Conservation (phyloP, 2,113 vertebrate genomes). For the Tetraodon nigroviridis region DNA sequence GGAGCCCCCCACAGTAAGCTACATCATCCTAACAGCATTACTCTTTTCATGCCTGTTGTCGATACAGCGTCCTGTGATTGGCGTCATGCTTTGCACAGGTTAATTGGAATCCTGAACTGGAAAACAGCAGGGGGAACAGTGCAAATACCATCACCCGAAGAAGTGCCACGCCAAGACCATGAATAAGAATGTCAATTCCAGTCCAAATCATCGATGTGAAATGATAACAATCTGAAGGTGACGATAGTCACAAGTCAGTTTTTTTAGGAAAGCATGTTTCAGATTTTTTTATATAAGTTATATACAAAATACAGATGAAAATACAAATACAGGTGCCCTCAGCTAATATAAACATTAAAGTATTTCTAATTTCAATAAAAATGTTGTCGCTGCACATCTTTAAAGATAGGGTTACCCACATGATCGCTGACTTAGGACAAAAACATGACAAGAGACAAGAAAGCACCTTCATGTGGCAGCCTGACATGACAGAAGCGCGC, state of each 20-base stretch:
- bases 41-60: constrained; percentile 69
- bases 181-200: constrained; percentile 47
- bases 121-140: constrained; percentile 64
- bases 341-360: constrained; percentile 1
- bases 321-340: too few species aligned
- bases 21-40: constrained; percentile 71
- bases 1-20: constrained; percentile 60
- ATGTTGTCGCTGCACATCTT: constrained; percentile 24
- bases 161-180: constrained; percentile 42
- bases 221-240: constrained; percentile 44
- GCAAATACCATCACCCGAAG: constrained; percentile 62
- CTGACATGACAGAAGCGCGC: constrained; percentile 17
- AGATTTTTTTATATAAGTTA: too few species aligned
- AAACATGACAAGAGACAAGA: constrained; percentile 19
- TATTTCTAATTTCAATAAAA: constrained; percentile 1
- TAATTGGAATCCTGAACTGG: constrained; percentile 76
- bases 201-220: constrained; percentile 35
- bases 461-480: constrained; percentile 17
- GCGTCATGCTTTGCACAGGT: constrained; percentile 70
- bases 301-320: too few species aligned
- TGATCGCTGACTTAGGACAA: constrained; percentile 27
- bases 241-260: not conserved
- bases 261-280: too few species aligned
- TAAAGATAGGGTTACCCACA: constrained; percentile 3
- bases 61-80: constrained; percentile 67